Conservation (phyloP, 2,113 vertebrate species). For the Pogonocichla stellata region DNA sequence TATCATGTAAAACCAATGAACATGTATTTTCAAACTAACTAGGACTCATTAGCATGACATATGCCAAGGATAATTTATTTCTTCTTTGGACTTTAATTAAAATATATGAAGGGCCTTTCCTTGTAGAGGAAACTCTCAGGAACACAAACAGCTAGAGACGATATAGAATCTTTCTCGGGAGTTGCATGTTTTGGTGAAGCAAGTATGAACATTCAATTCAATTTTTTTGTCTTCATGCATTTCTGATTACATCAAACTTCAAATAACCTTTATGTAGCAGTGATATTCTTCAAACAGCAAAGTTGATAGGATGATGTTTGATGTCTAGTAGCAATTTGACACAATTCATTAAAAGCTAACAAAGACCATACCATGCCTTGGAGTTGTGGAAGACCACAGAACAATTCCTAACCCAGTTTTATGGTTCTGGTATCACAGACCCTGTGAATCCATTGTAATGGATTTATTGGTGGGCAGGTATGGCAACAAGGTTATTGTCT, state of each 20-base stretch:
- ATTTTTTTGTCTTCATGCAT: not conserved
- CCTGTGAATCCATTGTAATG: not conserved
- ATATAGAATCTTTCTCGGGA: not conserved
- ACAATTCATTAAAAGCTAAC: not conserved
- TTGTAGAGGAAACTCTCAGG: not conserved
- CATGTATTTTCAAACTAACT: not conserved
- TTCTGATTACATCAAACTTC: not conserved
- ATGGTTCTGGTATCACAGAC: not conserved
- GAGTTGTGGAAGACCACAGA: not conserved
- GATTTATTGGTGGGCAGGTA: not conserved
- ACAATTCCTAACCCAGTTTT: not conserved
- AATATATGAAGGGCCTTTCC: not conserved
- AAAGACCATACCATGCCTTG: not conserved
- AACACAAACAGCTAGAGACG: not conserved
- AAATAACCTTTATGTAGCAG: not conserved
- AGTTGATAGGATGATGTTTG: not conserved
- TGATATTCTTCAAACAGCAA: not conserved
- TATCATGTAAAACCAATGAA: not conserved
- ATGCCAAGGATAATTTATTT: not conserved
- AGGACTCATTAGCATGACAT: not conserved
- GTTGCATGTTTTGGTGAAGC: not conserved
- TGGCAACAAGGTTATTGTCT: not conserved
- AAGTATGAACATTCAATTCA: not conserved
- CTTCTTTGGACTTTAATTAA: constrained; percentile 34
- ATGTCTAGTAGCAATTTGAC: not conserved